Evolutionary conservation across 2,888 invertebrate genomes (phyloP), one percentile per base, ranked within the genome.

Genomic region (Aporophyla nigra): DNA sequence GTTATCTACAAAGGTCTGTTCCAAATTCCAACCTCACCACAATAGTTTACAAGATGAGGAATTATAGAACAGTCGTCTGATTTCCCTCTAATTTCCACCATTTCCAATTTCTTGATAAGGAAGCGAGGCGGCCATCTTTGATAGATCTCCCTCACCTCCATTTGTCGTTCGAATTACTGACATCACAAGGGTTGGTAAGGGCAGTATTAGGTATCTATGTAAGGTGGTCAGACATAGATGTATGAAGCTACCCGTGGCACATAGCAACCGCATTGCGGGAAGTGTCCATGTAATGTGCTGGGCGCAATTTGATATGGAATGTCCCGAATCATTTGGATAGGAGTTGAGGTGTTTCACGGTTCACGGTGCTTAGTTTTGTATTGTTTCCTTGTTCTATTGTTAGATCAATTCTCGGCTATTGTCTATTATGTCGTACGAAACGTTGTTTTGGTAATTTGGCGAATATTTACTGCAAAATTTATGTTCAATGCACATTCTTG

Each of bases 221-320:
- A 49, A 46, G 58, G 19, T 77, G 69, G 80, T 58, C 85, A 80
- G 68, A 78, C 40, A 76, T 74, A 82, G 86, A 87, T 87, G 86
- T 90, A 89, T 88, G 89, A 84, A 89, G 82, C 84, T 82, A 80
- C 82, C 78, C 72, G 86, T 84, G 85, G 82, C 84, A 88, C 87
- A 89, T 86, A 82, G 85, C 82, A 86, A 89, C 91, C 91, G 90
- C 91, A 91, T 83, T 91, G 91, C 91, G 91, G 91, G 86, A 79
- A 80, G 76, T 74, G 80, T 78, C 81, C 74, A 71, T 87, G 83
- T 85, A 85, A 87, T 82, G 73, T 76, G 67, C 77, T 83, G 76
- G 74, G 77, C 83, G 77, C 80, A 89, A 86, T 84, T 87, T 83
- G 81, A 83, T 88, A 82, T 88, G 84, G 84, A 87, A 84, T 83